These are phyloP conservation scores for Hydroisotoma schaefferi DNA, from an alignment of 2,888 invertebrate species.

Conservation along the genomic window DNA sequence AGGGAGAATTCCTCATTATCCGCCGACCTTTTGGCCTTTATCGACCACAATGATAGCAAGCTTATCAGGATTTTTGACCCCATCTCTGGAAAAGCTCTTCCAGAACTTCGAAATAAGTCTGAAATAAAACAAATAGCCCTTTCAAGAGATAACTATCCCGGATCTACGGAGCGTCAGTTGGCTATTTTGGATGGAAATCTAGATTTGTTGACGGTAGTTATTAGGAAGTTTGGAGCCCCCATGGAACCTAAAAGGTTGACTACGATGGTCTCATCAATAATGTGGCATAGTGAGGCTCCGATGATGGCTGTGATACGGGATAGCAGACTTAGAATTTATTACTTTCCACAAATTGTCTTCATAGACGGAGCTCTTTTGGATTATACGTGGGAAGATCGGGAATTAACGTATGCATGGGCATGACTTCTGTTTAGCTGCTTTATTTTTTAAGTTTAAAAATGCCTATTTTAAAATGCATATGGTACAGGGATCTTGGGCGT, in stretches of 20 bases:
- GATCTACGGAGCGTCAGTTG: constrained; percentile 71
- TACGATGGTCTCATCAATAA: constrained; percentile 63
- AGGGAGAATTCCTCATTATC: constrained; percentile 74
- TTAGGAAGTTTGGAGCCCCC: constrained; percentile 63
- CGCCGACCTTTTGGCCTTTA: constrained; percentile 78
- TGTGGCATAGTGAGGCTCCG: constrained; percentile 73
- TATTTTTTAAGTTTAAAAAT: constrained; percentile 1
- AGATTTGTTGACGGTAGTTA: constrained; percentile 71
- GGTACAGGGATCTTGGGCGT: constrained; percentile 75
- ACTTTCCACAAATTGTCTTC: constrained; percentile 70
- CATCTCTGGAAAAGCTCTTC: constrained; percentile 66
- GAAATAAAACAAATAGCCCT: constrained; percentile 74
- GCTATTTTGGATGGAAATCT: constrained; percentile 84
- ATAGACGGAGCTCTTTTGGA: constrained; percentile 68
- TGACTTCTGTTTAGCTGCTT: background rate
- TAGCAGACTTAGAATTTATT: constrained; percentile 74
- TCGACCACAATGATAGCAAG: constrained; percentile 71
- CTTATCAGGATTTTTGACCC: constrained; percentile 79
- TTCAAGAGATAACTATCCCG: constrained; percentile 79
- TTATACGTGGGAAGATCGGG: constrained; percentile 56
- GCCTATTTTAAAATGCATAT: background rate
- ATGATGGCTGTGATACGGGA: constrained; percentile 76
- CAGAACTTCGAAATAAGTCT: constrained; percentile 68
- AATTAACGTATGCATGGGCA: constrained; percentile 51
- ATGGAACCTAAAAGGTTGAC: constrained; percentile 59